phyloP scores from a whole-genome alignment of 1,140 invertebrate genomes.

The Triops cancriformis region DNA sequence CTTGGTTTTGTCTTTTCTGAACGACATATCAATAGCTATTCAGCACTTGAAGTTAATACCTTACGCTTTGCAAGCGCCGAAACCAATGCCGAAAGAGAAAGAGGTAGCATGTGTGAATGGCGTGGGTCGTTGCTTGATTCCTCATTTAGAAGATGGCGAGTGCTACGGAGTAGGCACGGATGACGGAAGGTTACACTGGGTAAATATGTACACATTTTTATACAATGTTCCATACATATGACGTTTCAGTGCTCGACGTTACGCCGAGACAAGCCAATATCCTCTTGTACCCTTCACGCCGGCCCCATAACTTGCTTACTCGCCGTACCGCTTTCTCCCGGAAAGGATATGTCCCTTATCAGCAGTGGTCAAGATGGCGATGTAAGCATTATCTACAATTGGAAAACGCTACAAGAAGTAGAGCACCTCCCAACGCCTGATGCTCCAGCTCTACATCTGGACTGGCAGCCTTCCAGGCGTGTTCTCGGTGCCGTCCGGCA shows the following conservation, averaged over 20 bases:
- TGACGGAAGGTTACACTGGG: not conserved
- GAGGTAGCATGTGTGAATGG: not conserved
- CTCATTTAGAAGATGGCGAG: not conserved
- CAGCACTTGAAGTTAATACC: not conserved
- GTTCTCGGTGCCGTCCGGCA: not conserved
- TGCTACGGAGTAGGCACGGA: not conserved
- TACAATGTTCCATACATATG: not conserved
- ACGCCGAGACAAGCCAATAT: not conserved
- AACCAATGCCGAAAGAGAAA: not conserved
- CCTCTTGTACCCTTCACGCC: not conserved
- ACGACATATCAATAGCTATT: not conserved
- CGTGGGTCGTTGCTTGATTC: not conserved
- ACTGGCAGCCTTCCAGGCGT: constrained; percentile 1
- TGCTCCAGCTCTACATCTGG: not conserved
- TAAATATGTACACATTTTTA: not conserved
- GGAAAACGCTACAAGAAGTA: not conserved
- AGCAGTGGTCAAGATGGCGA: not conserved
- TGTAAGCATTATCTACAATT: not conserved
- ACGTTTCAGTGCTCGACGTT: not conserved
- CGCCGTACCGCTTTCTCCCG: not conserved
- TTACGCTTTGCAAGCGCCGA: not conserved
- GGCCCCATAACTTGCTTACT: not conserved
- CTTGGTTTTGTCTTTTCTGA: not conserved
- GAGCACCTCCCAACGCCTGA: not conserved
- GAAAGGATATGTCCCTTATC: not conserved